Percentiles rank a stretch among this genome's conserved stretches.
phyloP scores from a whole-genome alignment of 1,140 invertebrate genomes.

The Homalodisca vitripennis region DNA sequence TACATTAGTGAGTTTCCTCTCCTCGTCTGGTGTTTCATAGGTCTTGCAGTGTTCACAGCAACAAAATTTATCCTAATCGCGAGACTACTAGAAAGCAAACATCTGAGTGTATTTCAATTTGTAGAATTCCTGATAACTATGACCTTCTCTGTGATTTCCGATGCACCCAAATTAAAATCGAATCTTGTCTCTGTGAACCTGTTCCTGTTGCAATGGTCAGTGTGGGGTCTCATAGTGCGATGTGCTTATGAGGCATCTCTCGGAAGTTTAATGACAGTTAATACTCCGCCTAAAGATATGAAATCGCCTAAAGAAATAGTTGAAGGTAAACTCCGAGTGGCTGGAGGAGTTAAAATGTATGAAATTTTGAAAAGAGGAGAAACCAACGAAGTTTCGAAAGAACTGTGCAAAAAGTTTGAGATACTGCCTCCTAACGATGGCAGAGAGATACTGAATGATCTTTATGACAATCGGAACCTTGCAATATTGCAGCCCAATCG shows the following conservation, averaged over 20 bases:
- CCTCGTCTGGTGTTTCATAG: neutral
- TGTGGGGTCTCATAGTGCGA: neutral
- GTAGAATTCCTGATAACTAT: neutral
- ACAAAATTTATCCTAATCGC: neutral
- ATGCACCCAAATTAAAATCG: neutral
- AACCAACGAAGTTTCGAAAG: neutral
- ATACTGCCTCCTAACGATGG: neutral
- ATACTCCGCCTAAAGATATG: neutral
- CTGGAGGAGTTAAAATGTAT: neutral
- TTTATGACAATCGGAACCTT: neutral
- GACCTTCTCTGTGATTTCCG: neutral
- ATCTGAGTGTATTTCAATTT: neutral
- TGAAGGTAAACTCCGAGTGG: neutral
- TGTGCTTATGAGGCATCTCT: slow-evolving; percentile 1
- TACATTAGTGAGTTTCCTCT: neutral
- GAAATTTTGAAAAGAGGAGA: neutral
- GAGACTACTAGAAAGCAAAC: neutral
- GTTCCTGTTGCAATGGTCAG: neutral
- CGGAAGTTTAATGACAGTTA: neutral
- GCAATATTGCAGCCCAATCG: neutral
- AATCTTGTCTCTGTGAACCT: neutral
- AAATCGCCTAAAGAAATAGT: neutral
- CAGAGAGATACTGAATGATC: neutral
- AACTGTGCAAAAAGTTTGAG: neutral
- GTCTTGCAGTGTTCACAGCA: neutral